Evolutionary conservation across 2,888 invertebrate genomes (phyloP).

Genomic region (Caenorhabditis sp.): DNA sequence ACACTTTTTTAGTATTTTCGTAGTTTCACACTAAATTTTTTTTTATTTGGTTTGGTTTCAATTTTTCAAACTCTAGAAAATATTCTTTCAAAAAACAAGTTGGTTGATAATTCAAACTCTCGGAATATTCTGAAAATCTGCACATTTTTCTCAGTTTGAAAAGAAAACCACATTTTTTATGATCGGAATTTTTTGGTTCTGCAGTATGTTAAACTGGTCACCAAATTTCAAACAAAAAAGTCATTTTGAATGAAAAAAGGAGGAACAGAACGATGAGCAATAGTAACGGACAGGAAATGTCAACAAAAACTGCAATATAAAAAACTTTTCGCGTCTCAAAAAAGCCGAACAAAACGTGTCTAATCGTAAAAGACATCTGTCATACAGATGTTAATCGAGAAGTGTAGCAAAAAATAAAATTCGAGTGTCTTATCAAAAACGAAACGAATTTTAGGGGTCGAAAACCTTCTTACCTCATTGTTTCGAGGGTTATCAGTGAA

Average conservation of each 20-base stretch:
- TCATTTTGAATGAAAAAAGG: not conserved
- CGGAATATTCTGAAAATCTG: too few species aligned
- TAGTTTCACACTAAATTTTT: too few species aligned
- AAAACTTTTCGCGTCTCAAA: not conserved
- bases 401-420: slow-evolving; percentile 3
- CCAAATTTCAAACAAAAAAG: slow-evolving; percentile 5
- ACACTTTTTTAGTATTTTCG: too few species aligned
- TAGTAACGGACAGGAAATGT: not conserved
- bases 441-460: not conserved
- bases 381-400: not conserved
- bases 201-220: slow-evolving; percentile 5
- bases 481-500: not conserved
- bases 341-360: not conserved
- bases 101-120: too few species aligned
- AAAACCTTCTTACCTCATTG: not conserved
- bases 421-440: slow-evolving; percentile 3
- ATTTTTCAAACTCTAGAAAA: too few species aligned
- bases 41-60: too few species aligned
- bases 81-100: too few species aligned
- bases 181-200: not conserved
- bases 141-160: too few species aligned
- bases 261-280: not conserved
- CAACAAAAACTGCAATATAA: not conserved
- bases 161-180: too few species aligned
- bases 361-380: not conserved